phyloP scores from a whole-genome alignment of 2,797 vertebrate species.

The Acrocephalus scirpaceus region DNA sequence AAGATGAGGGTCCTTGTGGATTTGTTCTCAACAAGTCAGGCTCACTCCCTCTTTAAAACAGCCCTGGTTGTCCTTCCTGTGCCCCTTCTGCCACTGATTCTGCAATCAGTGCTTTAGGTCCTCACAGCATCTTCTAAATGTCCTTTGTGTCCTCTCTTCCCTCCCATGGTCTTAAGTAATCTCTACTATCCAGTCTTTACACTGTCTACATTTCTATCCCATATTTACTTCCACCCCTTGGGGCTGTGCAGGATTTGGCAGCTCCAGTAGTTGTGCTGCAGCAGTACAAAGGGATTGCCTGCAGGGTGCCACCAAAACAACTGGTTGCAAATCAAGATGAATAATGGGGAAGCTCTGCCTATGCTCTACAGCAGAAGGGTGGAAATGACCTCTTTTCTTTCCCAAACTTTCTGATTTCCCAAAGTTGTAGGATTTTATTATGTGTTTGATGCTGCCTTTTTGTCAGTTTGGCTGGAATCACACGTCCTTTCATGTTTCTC shows the following conservation, averaged over 20 bases:
- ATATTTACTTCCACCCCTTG: background rate
- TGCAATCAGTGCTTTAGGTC: background rate
- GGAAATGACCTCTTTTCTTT: background rate
- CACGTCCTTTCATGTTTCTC: background rate
- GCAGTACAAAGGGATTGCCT: accelerated
- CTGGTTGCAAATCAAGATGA: background rate
- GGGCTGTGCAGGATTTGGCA: background rate
- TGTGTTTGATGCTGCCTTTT: background rate
- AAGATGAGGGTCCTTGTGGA: constrained; percentile 33
- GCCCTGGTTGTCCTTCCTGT: background rate
- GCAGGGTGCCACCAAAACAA: background rate
- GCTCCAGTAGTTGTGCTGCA: background rate
- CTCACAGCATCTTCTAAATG: background rate
- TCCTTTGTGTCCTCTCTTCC: background rate
- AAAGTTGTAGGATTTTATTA: background rate
- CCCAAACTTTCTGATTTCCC: background rate
- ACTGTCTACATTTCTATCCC: background rate
- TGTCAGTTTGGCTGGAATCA: background rate
- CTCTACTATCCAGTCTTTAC: background rate
- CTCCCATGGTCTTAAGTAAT: background rate
- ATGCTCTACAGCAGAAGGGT: background rate
- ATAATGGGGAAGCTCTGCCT: background rate
- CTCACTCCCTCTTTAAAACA: background rate
- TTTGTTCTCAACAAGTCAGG: background rate
- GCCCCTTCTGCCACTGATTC: background rate